Evolutionary conservation across 1,140 invertebrate genomes (phyloP), one percentile per base, ranked within the genome.

Genomic region (Battus philenor): DNA sequence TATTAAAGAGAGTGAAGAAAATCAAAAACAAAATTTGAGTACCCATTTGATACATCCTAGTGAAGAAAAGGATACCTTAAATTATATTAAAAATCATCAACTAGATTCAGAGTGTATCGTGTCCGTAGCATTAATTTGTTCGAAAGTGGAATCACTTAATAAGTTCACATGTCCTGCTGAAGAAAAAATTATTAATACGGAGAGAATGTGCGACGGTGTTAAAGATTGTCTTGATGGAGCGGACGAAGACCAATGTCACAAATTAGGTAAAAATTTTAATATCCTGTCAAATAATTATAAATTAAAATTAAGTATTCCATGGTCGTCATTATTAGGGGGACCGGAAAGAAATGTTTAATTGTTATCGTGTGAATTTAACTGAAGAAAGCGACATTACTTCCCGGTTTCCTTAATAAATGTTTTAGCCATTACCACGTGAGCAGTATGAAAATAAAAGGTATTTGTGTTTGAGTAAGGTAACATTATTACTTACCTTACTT

Each of bases 221-320:
- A 8, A 9, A 9, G 68, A 82, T 15, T 82, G 78, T 33, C n/a
- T 30, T 3, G 59, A 64, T 45, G 36, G 41, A 43, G 50, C 63
- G 1, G 75, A 82, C 46, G 75, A 82, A 67, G 43, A 51, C 29
- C 44, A 71, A 36, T 82, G 78, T n/a, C 36, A 38, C 26, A 10
- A 26, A 41, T 34, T 57, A 74, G 66, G n/a, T n/a, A n/a, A n/a
- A n/a, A n/a, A n/a, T n/a, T n/a, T n/a, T n/a, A n/a, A n/a, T n/a
- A n/a, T n/a, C n/a, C n/a, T n/a, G n/a, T n/a, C n/a, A n/a, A n/a
- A n/a, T n/a, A n/a, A n/a, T n/a, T n/a, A n/a, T n/a, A n/a, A n/a
- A n/a, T n/a, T n/a, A n/a, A n/a, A n/a, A n/a, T n/a, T n/a, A n/a
- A n/a, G n/a, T n/a, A n/a, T n/a, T n/a, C n/a, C n/a, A n/a, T n/a